These are phyloP conservation scores for Ceratosolen fusciceps DNA, from an alignment of 1,140 invertebrate species.

Conservation along the genomic window DNA sequence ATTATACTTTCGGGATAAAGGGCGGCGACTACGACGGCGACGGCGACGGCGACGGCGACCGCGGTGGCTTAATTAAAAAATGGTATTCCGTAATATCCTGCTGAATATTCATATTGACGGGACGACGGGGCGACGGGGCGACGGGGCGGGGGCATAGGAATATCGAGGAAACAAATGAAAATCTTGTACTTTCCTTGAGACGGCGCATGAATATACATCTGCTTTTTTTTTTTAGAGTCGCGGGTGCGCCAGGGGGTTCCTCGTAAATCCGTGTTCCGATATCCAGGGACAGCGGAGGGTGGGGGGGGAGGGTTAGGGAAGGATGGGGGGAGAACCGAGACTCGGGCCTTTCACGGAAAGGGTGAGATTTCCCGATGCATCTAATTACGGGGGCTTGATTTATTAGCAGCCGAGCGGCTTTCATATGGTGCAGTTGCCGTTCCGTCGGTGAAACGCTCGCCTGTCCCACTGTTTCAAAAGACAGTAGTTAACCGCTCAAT, in stretches of 20 bases:
- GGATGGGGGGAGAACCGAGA: slow-evolving; percentile 32
- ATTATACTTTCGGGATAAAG: too few species aligned
- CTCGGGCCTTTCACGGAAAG: slow-evolving; percentile 27
- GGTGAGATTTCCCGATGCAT: slow-evolving; percentile 43
- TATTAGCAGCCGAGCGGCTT: slow-evolving; percentile 50
- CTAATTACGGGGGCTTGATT: slow-evolving; percentile 54
- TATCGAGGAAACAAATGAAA: slow-evolving; percentile 7
- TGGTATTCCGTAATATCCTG: neutral
- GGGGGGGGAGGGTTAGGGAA: neutral
- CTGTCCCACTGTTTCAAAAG: neutral
- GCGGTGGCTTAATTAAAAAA: neutral
- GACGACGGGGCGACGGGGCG: too few species aligned
- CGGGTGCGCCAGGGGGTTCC: neutral
- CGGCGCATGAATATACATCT: slow-evolving; percentile 1
- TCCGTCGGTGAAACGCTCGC: neutral
- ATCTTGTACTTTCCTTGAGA: slow-evolving; percentile 18
- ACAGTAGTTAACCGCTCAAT: neutral
- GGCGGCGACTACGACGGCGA: too few species aligned
- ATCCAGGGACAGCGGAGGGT: neutral
- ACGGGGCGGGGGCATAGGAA: too few species aligned
- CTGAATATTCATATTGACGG: neutral
- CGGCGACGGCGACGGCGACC: too few species aligned
- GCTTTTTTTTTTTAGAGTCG: slow-evolving; percentile 13
- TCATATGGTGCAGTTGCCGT: neutral
- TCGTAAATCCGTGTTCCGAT: slow-evolving; percentile 8